Evolutionary conservation across 2,888 invertebrate genomes (phyloP).

Genomic region (Metopia argyrocephala): DNA sequence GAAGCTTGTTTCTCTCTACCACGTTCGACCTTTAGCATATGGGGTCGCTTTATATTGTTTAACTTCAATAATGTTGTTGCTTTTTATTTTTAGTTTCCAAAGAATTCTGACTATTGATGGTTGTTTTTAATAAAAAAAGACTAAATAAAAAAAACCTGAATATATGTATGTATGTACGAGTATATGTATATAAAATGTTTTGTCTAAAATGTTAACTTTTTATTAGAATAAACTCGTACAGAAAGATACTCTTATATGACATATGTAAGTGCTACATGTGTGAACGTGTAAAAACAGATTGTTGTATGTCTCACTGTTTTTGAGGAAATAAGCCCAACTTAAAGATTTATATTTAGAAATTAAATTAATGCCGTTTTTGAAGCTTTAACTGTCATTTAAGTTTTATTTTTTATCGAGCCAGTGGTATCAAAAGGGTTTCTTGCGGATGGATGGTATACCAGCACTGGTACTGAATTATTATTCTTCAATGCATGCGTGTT

Average conservation of each 20-base stretch:
- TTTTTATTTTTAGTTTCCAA: conserved; percentile 28
- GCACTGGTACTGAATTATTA: too few species aligned
- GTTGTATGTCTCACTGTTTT: conserved; percentile 2
- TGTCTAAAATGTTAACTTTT: conserved; percentile 52
- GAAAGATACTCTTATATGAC: conserved; percentile 36
- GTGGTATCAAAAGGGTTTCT: too few species aligned
- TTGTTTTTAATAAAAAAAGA: conserved; percentile 1
- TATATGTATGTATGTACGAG: too few species aligned
- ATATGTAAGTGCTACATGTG: conserved; percentile 52
- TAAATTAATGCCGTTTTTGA: too few species aligned
- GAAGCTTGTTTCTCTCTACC: conserved; percentile 63
- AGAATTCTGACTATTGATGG: conserved; percentile 53
- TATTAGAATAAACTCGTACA: conserved; percentile 55
- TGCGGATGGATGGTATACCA: too few species aligned
- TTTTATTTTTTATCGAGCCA: not conserved
- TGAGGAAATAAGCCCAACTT: conserved; percentile 31
- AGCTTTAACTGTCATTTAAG: too few species aligned
- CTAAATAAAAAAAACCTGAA: conserved; percentile 11
- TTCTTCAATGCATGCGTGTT: too few species aligned
- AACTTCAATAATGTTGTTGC: conserved; percentile 12
- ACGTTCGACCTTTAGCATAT: conserved; percentile 63
- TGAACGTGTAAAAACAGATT: conserved; percentile 41
- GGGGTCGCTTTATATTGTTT: conserved; percentile 54
- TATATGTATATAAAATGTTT: conserved; percentile 23
- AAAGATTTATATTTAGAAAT: conserved; percentile 25